These are phyloP conservation scores for Diplosoma virens DNA, from an alignment of 23 tunicate genomes.

Conservation along the genomic window DNA sequence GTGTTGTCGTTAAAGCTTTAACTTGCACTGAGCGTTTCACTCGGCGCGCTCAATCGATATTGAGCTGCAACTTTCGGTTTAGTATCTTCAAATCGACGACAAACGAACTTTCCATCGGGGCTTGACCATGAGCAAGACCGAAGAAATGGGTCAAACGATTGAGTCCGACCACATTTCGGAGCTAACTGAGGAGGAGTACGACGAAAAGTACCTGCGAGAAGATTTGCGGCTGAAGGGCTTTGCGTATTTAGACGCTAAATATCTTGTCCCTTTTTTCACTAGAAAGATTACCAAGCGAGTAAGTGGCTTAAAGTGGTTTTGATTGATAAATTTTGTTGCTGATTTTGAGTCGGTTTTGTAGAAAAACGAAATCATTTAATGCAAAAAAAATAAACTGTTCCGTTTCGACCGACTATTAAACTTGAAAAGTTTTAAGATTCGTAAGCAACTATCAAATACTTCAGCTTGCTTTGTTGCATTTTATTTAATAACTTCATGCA, in stretches of 20 bases:
- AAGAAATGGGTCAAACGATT: conserved; percentile 91
- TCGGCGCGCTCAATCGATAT: too few relatives aligned
- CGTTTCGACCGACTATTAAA: too few relatives aligned
- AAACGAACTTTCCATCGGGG: conserved; percentile 46
- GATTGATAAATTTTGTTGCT: not conserved
- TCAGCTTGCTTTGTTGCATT: too few relatives aligned
- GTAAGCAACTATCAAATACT: too few relatives aligned
- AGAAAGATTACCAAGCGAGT: conserved; percentile 91
- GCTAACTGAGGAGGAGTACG: conserved; percentile 96
- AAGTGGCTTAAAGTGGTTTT: not conserved
- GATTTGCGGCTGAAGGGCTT: conserved; percentile 64
- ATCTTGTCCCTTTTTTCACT: conserved; percentile 96
- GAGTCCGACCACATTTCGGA: conserved; percentile 91
- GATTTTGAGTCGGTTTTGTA: too few relatives aligned
- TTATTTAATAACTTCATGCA: too few relatives aligned
- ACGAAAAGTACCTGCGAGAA: conserved; percentile 64
- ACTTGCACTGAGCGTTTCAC: too few relatives aligned
- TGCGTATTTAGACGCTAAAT: conserved; percentile 91
- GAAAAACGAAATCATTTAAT: too few relatives aligned
- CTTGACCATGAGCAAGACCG: conserved; percentile 92
- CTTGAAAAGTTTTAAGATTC: too few relatives aligned
- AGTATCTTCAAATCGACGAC: conserved; percentile 89
- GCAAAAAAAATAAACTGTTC: too few relatives aligned
- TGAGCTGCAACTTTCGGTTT: too few relatives aligned
- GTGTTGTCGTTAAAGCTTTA: too few relatives aligned